A percentile compares a stretch with the other conserved stretches of the same genome.
Conservation (phyloP, 2,113 vertebrate species). For the Onychostruthus taczanowskii region DNA sequence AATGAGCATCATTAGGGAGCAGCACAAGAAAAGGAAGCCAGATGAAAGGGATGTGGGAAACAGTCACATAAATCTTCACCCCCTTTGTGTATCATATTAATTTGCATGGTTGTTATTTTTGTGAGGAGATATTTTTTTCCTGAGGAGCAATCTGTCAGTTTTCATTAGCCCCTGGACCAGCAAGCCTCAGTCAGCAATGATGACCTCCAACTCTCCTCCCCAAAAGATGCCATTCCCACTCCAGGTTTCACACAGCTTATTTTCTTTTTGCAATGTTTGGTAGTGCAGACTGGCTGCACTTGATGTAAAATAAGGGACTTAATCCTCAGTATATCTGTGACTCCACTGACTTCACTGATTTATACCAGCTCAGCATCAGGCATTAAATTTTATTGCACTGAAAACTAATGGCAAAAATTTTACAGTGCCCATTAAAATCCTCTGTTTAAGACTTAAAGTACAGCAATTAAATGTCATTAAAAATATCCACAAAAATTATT, state of each 20-base stretch:
- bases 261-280: neutral
- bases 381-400: neutral
- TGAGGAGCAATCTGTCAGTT: conserved; percentile 27
- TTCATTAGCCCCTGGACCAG: neutral
- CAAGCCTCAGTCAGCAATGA: neutral
- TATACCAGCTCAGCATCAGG: neutral
- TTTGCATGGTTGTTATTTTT: conserved; percentile 50
- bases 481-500: neutral
- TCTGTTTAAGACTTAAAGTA: neutral
- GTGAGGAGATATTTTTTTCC: neutral
- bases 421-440: neutral
- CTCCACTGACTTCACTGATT: neutral
- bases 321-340: neutral
- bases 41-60: neutral
- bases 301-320: neutral
- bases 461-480: conserved; percentile 5
- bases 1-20: conserved; percentile 21
- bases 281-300: neutral
- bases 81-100: neutral
- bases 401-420: neutral
- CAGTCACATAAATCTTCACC: conserved; percentile 27
- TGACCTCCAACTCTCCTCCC: conserved; percentile 16
- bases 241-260: neutral
- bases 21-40: neutral
- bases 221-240: neutral